Conservation (phyloP, 2,113 vertebrate species). For the Perccottus glenii region DNA sequence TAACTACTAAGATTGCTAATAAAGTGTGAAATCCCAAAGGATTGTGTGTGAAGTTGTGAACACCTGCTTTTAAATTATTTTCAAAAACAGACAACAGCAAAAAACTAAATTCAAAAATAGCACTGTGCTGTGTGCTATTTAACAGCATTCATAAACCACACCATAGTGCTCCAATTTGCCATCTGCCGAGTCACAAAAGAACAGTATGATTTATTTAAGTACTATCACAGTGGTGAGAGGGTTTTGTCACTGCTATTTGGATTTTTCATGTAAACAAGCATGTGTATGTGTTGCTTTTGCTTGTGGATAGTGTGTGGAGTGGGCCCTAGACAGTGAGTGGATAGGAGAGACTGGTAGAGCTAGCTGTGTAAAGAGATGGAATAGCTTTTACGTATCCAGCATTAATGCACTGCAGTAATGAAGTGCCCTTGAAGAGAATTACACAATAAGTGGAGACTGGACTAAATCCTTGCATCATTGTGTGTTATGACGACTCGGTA, state of each 20-base stretch:
- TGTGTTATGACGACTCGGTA: slow-evolving; percentile 17
- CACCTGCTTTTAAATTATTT: slow-evolving; percentile 16
- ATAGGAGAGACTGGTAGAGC: slow-evolving; percentile 49
- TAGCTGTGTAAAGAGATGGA: slow-evolving; percentile 56
- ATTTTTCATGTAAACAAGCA: slow-evolving; percentile 47
- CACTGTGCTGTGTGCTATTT: slow-evolving; percentile 21
- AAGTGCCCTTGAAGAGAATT: slow-evolving; percentile 54
- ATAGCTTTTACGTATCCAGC: slow-evolving; percentile 54
- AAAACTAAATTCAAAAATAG: slow-evolving; percentile 18
- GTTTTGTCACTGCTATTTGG: slow-evolving; percentile 39
- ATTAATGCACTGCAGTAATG: slow-evolving; percentile 39
- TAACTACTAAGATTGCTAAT: too few relatives aligned
- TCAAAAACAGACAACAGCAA: slow-evolving; percentile 13
- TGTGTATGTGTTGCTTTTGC: slow-evolving; percentile 40
- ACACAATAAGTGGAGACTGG: slow-evolving; percentile 50
- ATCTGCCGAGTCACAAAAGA: slow-evolving; percentile 51
- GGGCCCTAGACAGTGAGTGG: slow-evolving; percentile 52
- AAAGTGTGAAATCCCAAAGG: neutral
- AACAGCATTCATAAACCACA: slow-evolving; percentile 36
- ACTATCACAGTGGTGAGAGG: slow-evolving; percentile 17
- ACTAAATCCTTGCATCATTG: slow-evolving; percentile 32
- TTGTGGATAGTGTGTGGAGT: slow-evolving; percentile 35
- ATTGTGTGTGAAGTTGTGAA: neutral
- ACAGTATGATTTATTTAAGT: slow-evolving; percentile 50
- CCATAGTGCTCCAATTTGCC: slow-evolving; percentile 41